Conservation (phyloP, 2,797 vertebrate genomes). For the Enteromius argenteus region DNA sequence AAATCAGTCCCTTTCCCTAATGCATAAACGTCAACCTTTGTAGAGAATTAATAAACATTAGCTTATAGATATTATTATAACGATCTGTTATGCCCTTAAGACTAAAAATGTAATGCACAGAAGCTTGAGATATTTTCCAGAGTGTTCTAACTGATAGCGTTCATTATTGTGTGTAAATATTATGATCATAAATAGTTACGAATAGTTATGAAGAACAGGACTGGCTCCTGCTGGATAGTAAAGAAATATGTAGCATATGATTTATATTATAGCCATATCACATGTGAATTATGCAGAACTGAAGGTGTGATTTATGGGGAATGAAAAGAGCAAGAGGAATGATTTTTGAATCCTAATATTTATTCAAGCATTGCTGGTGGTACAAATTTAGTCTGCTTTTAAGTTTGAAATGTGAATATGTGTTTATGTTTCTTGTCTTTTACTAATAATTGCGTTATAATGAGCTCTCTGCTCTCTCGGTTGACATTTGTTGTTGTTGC, state of each 20-base stretch:
- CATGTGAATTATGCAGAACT: slow-evolving; percentile 27
- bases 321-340: neutral
- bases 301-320: slow-evolving; percentile 39
- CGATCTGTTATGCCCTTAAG: neutral
- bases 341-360: slow-evolving; percentile 26
- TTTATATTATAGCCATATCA: slow-evolving; percentile 30
- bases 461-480: slow-evolving; percentile 18
- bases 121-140: slow-evolving; percentile 30
- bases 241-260: slow-evolving; percentile 23
- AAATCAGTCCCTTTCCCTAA: neutral
- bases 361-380: slow-evolving; percentile 9
- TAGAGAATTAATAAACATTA: neutral
- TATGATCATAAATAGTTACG: neutral
- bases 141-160: slow-evolving; percentile 20
- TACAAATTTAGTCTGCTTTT: slow-evolving; percentile 29
- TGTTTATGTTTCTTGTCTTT: slow-evolving; percentile 30
- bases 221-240: slow-evolving; percentile 60
- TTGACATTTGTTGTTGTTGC: slow-evolving; percentile 40
- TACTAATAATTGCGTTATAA: slow-evolving; percentile 34
- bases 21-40: neutral
- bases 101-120: neutral
- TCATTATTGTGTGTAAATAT: slow-evolving; percentile 32
- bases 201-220: slow-evolving; percentile 44
- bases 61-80: neutral
- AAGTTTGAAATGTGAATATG: slow-evolving; percentile 15